Percentiles rank a stretch among this genome's conserved stretches.
These are phyloP conservation scores for Heliconius melpomene DNA, from an alignment of 1,140 invertebrate genomes.

Conservation along the genomic window DNA sequence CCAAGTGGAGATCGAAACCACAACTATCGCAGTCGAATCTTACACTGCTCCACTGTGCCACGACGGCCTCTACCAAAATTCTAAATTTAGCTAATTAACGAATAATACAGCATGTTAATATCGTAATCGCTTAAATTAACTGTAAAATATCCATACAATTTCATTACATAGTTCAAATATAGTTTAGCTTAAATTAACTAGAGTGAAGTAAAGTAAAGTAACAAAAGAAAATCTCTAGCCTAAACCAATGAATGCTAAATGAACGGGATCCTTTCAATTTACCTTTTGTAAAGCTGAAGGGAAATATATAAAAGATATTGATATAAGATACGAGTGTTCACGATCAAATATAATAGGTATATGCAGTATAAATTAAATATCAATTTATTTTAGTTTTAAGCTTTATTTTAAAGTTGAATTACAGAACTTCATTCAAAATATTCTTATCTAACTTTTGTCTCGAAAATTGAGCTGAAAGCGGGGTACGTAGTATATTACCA, in stretches of 20 bases:
- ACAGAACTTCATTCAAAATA: no score
- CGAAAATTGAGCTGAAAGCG: not conserved
- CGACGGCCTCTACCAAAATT: no score
- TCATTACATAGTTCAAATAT: conserved; percentile 8
- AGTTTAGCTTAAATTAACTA: conserved; percentile 19
- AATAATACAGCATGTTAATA: not conserved
- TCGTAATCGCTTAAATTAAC: not conserved
- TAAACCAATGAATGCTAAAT: conserved; percentile 46
- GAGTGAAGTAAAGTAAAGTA: not conserved
- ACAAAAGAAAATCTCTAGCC: conserved; percentile 21
- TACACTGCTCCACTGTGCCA: no score
- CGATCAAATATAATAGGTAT: no score
- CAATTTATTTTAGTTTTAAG: no score
- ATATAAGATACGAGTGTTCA: no score
- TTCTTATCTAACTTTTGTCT: not conserved
- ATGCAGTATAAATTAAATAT: no score
- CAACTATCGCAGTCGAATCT: no score
- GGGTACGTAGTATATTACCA: not conserved
- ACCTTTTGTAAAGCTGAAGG: not conserved
- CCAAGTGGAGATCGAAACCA: no score
- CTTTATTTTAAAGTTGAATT: no score
- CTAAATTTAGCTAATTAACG: no score
- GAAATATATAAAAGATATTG: not conserved
- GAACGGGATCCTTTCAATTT: conserved; percentile 27
- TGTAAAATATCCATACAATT: not conserved